A percentile compares a stretch with the other conserved stretches of the same genome.
These are phyloP conservation scores for Volucella zonaria DNA, from an alignment of 2,888 invertebrate genomes.

Conservation along the genomic window DNA sequence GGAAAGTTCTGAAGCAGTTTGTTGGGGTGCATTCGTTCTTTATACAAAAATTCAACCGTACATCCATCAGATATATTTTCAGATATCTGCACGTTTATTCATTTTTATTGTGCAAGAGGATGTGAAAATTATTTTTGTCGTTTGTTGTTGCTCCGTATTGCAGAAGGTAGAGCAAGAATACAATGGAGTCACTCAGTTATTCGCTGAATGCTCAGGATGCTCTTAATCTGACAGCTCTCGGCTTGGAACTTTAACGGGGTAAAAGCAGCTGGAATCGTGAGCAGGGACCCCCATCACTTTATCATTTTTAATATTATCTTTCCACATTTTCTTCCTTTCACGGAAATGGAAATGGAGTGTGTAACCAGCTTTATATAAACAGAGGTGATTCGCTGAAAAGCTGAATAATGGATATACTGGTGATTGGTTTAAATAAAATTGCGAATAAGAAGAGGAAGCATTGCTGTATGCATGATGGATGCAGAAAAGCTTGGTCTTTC, in stretches of 20 bases:
- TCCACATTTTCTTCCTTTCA: background rate
- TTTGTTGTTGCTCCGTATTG: slow-evolving; percentile 23
- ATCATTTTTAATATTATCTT: slow-evolving; percentile 21
- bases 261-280: no score
- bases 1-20: no score
- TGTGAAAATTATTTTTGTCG: slow-evolving; percentile 45
- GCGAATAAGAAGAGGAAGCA: no score
- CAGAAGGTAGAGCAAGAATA: slow-evolving; percentile 8
- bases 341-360: slow-evolving; percentile 30
- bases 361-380: background rate
- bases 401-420: no score
- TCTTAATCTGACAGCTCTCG: slow-evolving; percentile 33
- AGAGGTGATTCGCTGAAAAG: no score
- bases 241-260: background rate
- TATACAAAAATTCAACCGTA: background rate
- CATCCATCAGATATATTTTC: slow-evolving; percentile 18
- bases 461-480: no score
- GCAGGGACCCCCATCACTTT: background rate
- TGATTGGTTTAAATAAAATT: no score
- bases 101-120: slow-evolving; percentile 20
- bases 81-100: slow-evolving; percentile 5
- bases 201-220: slow-evolving; percentile 20
- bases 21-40: slow-evolving; percentile 7
- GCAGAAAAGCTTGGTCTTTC: no score
- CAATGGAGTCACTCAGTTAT: slow-evolving; percentile 45